Percentiles rank a stretch among this genome's conserved stretches.
These are phyloP conservation scores for Forbesichthys papilliferus DNA, from an alignment of 2,113 vertebrate species.

Conservation along the genomic window DNA sequence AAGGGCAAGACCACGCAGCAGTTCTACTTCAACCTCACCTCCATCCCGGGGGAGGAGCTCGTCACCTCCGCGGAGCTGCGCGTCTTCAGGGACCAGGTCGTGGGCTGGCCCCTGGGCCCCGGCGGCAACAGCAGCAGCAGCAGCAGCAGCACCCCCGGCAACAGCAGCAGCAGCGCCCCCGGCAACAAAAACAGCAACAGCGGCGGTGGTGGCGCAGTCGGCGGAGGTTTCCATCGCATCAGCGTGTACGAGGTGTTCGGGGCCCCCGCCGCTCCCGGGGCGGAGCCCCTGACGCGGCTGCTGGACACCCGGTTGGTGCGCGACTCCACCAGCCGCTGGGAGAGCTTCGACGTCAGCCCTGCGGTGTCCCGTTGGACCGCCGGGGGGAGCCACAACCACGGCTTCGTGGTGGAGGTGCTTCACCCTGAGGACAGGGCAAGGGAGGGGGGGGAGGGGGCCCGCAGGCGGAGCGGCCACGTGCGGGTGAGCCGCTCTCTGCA, in stretches of 20 bases:
- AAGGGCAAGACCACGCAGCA: constrained; percentile 88
- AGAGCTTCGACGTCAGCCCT: constrained; percentile 95
- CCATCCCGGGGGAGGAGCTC: constrained; percentile 88
- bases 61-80: constrained; percentile 95
- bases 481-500: constrained; percentile 96
- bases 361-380: constrained; percentile 90
- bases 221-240: constrained; percentile 88
- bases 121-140: constrained; percentile 40
- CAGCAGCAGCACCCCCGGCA: constrained; percentile 66
- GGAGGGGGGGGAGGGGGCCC: constrained; percentile 73
- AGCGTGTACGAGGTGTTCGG: constrained; percentile 98
- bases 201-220: constrained; percentile 48
- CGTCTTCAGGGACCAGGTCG: constrained; percentile 91
- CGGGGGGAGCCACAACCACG: constrained; percentile 88
- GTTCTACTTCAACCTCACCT: constrained; percentile 97
- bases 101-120: constrained; percentile 42
- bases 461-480: constrained; percentile 84
- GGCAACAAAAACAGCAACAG: constrained; percentile 67
- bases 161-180: constrained; percentile 68
- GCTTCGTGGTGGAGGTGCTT: constrained; percentile 93
- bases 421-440: constrained; percentile 80
- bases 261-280: constrained; percentile 70
- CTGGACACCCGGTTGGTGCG: constrained; percentile 96
- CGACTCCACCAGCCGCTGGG: constrained; percentile 92
- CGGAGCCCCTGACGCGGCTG: constrained; percentile 88